A percentile compares a stretch with the other conserved stretches of the same genome.
phyloP scores from a whole-genome alignment of 1,140 invertebrate species.

The Trypoxylus dichotomus region DNA sequence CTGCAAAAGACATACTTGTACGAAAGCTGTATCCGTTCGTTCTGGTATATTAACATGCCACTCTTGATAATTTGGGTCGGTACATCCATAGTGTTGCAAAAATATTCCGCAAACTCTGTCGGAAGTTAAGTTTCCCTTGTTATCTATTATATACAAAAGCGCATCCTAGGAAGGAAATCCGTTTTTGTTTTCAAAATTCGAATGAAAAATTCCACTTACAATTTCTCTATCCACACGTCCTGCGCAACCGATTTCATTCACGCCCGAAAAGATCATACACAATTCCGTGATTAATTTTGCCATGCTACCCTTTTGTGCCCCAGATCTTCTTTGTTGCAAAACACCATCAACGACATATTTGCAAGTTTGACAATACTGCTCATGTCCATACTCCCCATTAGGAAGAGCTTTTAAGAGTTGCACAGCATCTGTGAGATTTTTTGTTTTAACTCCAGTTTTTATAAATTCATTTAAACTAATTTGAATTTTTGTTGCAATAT shows the following conservation, averaged over 20 bases:
- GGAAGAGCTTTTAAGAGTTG: neutral
- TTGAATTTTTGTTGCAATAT: neutral
- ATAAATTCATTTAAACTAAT: neutral
- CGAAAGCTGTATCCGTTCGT: neutral
- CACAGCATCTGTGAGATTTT: neutral
- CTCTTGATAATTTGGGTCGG: constrained; percentile 36
- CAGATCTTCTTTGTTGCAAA: neutral
- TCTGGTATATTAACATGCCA: constrained; percentile 13
- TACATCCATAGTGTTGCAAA: constrained; percentile 40
- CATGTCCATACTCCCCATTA: neutral
- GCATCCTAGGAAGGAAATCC: constrained; percentile 1
- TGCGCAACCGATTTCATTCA: neutral
- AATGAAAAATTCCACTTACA: neutral
- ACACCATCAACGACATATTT: constrained; percentile 14
- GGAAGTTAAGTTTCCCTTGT: constrained; percentile 40
- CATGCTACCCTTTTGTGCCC: neutral
- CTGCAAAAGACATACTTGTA: neutral
- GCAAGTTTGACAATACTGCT: neutral
- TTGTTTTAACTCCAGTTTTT: neutral
- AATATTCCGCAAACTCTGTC: constrained; percentile 41
- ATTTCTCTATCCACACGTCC: neutral
- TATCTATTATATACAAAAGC: constrained; percentile 44
- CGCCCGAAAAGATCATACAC: neutral
- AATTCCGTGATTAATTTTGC: neutral
- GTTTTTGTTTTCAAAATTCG: no score